Conservation (phyloP, 2,888 invertebrate genomes). For the Idaea aversata region DNA sequence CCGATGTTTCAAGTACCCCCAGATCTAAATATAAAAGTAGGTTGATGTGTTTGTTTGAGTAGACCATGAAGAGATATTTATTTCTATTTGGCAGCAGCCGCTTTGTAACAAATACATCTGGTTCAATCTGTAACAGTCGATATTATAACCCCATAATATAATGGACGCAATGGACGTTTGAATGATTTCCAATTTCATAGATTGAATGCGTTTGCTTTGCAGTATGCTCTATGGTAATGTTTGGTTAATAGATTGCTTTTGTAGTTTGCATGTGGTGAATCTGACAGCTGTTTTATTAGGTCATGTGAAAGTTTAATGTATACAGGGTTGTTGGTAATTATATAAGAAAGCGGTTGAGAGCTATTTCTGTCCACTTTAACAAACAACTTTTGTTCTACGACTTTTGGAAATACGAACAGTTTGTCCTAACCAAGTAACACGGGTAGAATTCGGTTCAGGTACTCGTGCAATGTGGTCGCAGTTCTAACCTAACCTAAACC, state of each 20-base stretch:
- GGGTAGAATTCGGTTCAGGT: too few relatives aligned
- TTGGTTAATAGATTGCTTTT: conserved; percentile 16
- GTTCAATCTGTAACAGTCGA: conserved; percentile 25
- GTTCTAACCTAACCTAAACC: too few relatives aligned
- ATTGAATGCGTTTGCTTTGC: conserved; percentile 22
- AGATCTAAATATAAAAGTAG: conserved; percentile 58
- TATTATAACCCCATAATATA: conserved; percentile 31
- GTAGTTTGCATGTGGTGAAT: conserved; percentile 35
- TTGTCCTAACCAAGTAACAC: too few relatives aligned
- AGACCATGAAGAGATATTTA: conserved; percentile 63
- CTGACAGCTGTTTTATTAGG: conserved; percentile 51
- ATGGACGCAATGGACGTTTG: conserved; percentile 1
- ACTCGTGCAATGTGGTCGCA: too few relatives aligned
- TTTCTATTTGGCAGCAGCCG: conserved; percentile 57
- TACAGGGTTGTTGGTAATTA: too few relatives aligned
- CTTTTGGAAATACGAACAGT: too few relatives aligned
- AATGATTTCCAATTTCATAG: conserved; percentile 32
- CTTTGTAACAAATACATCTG: conserved; percentile 45
- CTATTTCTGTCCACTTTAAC: too few relatives aligned
- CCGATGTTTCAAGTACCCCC: conserved; percentile 42
- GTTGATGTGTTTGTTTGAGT: conserved; percentile 58
- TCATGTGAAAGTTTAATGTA: conserved; percentile 50
- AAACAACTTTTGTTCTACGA: too few relatives aligned
- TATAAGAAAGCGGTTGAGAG: too few relatives aligned
- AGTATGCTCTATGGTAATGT: conserved; percentile 15